A percentile compares a stretch with the other conserved stretches of the same genome.
These are phyloP conservation scores for Psix sp. DNA, from an alignment of 1,140 invertebrate species.

Conservation along the genomic window DNA sequence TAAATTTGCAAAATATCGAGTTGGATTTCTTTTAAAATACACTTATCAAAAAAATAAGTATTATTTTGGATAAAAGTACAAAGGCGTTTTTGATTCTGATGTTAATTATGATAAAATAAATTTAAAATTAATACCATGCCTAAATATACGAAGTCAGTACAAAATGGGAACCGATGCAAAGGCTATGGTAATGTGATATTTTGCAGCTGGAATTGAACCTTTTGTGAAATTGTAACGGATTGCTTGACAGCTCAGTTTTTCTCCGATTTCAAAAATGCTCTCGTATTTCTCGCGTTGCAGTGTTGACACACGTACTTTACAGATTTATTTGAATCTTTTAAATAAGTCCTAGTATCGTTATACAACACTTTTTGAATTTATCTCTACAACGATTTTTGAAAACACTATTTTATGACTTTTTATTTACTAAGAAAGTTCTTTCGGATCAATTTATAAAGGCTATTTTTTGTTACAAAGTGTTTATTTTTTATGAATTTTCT, in stretches of 20 bases:
- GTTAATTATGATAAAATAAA: slow-evolving; percentile 30
- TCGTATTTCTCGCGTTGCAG: slow-evolving; percentile 51
- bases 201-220: slow-evolving; percentile 61
- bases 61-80: no score
- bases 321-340: slow-evolving; percentile 49
- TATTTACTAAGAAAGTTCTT: no score
- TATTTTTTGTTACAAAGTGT: no score
- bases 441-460: no score
- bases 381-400: no score
- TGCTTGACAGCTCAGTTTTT: slow-evolving; percentile 59
- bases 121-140: slow-evolving; percentile 35
- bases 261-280: slow-evolving; percentile 61
- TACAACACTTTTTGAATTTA: no score
- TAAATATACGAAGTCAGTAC: slow-evolving; percentile 41
- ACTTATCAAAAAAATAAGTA: no score
- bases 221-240: slow-evolving; percentile 63
- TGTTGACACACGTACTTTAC: slow-evolving; percentile 35
- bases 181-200: slow-evolving; percentile 58
- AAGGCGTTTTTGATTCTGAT: no score
- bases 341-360: slow-evolving; percentile 32
- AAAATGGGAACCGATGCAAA: slow-evolving; percentile 54
- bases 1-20: no score
- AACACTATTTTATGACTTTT: no score
- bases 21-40: no score
- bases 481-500: no score